phyloP scores from a whole-genome alignment of 2,797 vertebrate species.

The Anniella stebbinsi region DNA sequence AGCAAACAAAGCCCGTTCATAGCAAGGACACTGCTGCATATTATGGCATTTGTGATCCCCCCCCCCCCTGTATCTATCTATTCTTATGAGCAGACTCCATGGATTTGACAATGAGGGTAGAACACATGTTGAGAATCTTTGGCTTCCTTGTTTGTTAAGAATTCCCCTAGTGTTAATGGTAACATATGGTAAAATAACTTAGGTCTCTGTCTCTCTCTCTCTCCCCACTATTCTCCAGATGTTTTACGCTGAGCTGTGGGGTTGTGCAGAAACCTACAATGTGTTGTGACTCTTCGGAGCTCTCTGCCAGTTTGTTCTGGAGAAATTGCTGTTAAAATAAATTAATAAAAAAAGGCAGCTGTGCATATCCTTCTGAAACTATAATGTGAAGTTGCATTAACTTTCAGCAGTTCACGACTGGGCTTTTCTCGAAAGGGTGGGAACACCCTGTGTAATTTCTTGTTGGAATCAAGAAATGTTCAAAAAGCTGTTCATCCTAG shows the following conservation, averaged over 20 bases:
- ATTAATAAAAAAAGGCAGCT: not conserved
- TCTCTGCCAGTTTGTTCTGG: constrained; percentile 11
- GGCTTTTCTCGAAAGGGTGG: not conserved
- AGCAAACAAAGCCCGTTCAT: not conserved
- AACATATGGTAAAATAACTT: constrained; percentile 33
- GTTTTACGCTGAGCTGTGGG: constrained; percentile 21
- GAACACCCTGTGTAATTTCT: not conserved
- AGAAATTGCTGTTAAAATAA: not conserved
- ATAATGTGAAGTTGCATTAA: constrained; percentile 22
- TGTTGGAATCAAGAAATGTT: not conserved
- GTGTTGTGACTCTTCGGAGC: not conserved
- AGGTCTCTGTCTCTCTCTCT: not conserved
- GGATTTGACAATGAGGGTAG: not conserved
- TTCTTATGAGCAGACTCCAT: not conserved
- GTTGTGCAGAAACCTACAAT: constrained; percentile 5
- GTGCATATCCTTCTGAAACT: constrained; percentile 10
- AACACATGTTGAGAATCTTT: constrained; percentile 17
- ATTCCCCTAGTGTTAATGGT: not conserved
- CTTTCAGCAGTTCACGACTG: not conserved
- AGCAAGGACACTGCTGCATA: not conserved
- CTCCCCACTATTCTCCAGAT: constrained; percentile 29
- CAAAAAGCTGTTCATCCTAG: not conserved
- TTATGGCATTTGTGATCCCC: not conserved
- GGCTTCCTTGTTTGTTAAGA: constrained; percentile 29
- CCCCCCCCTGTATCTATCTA: too few relatives aligned